A percentile compares a stretch with the other conserved stretches of the same genome.
phyloP scores from a whole-genome alignment of 2,113 vertebrate genomes.

The Gallinago paraguaiae region DNA sequence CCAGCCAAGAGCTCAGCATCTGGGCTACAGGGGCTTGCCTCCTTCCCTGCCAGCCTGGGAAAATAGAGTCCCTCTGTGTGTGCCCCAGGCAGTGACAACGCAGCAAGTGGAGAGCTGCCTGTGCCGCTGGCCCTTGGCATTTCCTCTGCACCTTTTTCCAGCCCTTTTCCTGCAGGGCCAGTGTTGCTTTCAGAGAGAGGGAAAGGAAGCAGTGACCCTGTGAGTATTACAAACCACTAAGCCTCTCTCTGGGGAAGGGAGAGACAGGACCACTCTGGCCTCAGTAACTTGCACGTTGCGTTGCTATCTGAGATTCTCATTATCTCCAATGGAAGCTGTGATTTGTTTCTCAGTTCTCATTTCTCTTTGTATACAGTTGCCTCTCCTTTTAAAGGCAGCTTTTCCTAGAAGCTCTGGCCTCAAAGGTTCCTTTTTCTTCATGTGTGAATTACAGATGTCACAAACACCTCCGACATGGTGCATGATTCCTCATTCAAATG shows the following conservation, averaged over 20 bases:
- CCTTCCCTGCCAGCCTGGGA: not conserved
- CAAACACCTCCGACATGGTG: conserved; percentile 1
- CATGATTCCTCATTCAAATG: conserved; percentile 53
- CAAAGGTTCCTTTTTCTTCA: conserved; percentile 31
- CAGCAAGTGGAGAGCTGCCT: fast-evolving
- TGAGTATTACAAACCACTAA: not conserved
- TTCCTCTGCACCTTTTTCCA: not conserved
- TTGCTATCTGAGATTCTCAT: not conserved
- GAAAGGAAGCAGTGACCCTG: not conserved
- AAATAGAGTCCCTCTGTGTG: fast-evolving
- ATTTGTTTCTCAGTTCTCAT: conserved; percentile 47
- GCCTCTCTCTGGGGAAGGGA: not conserved
- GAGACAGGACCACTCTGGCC: not conserved
- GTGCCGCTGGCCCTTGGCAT: not conserved
- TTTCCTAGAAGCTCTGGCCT: conserved; percentile 32
- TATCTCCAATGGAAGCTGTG: conserved; percentile 43
- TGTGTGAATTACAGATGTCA: conserved; percentile 49
- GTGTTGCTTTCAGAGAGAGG: not conserved
- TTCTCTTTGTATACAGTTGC: conserved; percentile 27
- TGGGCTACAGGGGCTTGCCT: not conserved
- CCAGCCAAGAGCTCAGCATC: not conserved
- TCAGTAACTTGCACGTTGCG: not conserved
- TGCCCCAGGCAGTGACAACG: fast-evolving
- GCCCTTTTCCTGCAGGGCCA: not conserved
- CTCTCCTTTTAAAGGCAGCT: conserved; percentile 38